Base-by-base conservation (phyloP, 2,113 vertebrate species). In the Sula dactylatra region DNA sequence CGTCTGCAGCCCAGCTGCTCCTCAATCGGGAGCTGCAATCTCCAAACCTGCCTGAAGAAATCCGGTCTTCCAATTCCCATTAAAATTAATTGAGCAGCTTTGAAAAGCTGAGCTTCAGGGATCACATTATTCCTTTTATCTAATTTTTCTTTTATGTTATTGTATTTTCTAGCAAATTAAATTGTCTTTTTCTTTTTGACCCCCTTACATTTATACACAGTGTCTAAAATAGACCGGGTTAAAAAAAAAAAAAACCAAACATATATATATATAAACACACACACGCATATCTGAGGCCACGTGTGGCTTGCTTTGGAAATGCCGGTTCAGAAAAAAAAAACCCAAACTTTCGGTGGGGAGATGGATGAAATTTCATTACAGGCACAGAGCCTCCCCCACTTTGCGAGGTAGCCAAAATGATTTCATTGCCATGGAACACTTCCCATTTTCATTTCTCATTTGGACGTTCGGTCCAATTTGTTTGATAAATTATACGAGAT, bases 371-470 rank as follows among this genome's bases (percentile, higher is more conserved):
- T 92, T 79, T 82, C 93, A 92, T 92, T 61, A 69, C 0, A 6
- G 82, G 40, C 9, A 4, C 3, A 3, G 85, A 85, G 49, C 90
- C 67, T 59, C 85, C 93, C 15, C 54, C 62, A 22, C 72, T 69
- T 21, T 25, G 45, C 1, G 9, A 77, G 82, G 94, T 86, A 20
- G 66, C 76, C 1, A 7, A 22, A 69, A 61, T 86, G 32, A 92
- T 91, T 92, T 86, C 88, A 25, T 61, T 36, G 76, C 76, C 3
- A 9, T 27, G 44, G 52, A 92, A 86, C 88, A 16, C 80, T 94
- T 97, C 95, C 93, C 88, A 32, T 90, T 94, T 93, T 56, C 94
- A 88, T 94, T 90, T 42, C 94, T 91, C 83, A 78, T 88, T 50
- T 54, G 72, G 91, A 77, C 2, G 45, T 32, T 88, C 4, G 0